Conservation (phyloP, 2,113 vertebrate species). For the Micronycteris hirsuta region DNA sequence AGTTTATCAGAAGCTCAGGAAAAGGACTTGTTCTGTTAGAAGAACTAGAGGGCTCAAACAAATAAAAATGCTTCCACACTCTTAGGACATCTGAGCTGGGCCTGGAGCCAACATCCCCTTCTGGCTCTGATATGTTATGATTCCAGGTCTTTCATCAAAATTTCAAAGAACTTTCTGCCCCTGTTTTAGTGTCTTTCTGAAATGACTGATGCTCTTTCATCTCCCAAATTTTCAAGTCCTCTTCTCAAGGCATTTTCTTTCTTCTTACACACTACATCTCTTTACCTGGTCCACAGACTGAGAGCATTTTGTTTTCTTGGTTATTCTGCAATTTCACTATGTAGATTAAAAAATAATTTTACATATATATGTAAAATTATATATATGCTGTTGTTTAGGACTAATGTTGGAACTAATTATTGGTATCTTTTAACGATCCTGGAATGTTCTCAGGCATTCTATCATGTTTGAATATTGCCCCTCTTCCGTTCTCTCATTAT, state of each 20-base stretch:
- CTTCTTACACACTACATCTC: neutral
- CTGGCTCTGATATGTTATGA: neutral
- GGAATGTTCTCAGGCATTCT: neutral
- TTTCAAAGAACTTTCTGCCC: slow-evolving; percentile 9
- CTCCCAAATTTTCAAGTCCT: neutral
- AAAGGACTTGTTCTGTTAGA: neutral
- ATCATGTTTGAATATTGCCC: neutral
- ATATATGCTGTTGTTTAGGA: too few species aligned
- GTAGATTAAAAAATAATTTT: neutral
- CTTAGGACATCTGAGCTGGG: neutral
- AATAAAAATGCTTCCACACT: neutral
- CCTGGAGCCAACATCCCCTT: neutral
- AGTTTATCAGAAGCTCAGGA: neutral
- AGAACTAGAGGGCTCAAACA: neutral
- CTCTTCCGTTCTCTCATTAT: neutral
- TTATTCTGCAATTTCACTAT: neutral
- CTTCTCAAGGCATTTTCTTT: neutral
- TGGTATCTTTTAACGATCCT: neutral
- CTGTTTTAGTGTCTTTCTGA: neutral
- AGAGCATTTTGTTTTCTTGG: neutral
- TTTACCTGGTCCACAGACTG: neutral
- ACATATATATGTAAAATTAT: too few species aligned
- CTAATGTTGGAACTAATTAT: too few species aligned
- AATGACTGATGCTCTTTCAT: neutral
- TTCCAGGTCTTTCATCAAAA: neutral